Conservation (phyloP, 1,140 invertebrate species). For the Acromyrmex heyeri region DNA sequence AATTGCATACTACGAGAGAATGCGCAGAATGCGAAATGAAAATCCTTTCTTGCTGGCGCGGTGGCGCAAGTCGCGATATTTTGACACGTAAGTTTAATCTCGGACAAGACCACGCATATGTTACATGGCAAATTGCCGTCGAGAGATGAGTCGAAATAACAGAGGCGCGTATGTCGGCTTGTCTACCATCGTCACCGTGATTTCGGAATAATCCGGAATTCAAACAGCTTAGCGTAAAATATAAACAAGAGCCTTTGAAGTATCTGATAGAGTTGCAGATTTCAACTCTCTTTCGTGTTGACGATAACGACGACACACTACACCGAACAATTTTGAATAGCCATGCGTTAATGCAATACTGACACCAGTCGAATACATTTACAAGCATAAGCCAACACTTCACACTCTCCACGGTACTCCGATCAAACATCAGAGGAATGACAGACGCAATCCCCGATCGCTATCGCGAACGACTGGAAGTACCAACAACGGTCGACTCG, state of each 20-base stretch:
- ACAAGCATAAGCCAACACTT: slow-evolving; percentile 74
- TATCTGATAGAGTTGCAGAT: too few species aligned
- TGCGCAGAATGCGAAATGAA: neutral
- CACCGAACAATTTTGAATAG: slow-evolving; percentile 64
- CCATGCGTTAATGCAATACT: slow-evolving; percentile 71
- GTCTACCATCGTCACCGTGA: neutral
- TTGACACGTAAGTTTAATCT: slow-evolving; percentile 9
- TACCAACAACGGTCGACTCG: slow-evolving; percentile 67
- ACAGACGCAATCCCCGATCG: neutral
- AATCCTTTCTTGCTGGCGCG: neutral
- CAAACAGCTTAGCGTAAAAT: slow-evolving; percentile 19
- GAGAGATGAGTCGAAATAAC: neutral
- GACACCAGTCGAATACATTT: slow-evolving; percentile 76
- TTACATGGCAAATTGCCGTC: neutral
- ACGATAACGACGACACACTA: slow-evolving; percentile 30
- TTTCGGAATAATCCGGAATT: slow-evolving; percentile 39
- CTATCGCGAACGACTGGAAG: slow-evolving; percentile 60
- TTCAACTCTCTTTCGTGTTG: slow-evolving; percentile 17
- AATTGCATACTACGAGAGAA: neutral
- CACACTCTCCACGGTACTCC: slow-evolving; percentile 38
- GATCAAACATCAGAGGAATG: slow-evolving; percentile 73
- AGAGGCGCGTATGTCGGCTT: neutral
- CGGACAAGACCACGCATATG: neutral
- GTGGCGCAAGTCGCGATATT: neutral
- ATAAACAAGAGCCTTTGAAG: slow-evolving; percentile 46